phyloP scores from a whole-genome alignment of 2,113 vertebrate genomes.

The Alectura lathami region DNA sequence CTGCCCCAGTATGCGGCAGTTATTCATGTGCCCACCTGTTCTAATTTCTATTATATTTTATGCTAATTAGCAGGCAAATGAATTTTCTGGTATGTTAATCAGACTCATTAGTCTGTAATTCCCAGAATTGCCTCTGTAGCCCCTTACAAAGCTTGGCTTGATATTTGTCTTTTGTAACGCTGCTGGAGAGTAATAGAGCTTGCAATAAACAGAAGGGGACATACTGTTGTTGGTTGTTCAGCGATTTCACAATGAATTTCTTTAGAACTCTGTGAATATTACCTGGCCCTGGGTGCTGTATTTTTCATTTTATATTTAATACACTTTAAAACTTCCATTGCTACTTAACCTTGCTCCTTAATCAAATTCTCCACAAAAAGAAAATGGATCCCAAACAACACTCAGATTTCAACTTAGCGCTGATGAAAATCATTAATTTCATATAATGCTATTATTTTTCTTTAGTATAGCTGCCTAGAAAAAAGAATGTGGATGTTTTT shows the following conservation, averaged over 20 bases:
- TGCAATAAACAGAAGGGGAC: not conserved
- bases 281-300: not conserved
- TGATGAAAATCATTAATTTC: not conserved
- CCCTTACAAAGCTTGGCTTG: slow-evolving; percentile 15
- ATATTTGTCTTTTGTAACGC: slow-evolving; percentile 34
- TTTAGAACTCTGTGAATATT: not conserved
- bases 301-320: not conserved
- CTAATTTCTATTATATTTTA: slow-evolving; percentile 52
- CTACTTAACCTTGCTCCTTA: not conserved
- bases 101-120: slow-evolving; percentile 46
- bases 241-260: not conserved
- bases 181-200: slow-evolving; percentile 32
- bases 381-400: not conserved
- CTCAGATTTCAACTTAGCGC: not conserved
- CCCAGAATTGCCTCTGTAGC: not conserved
- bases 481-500: not conserved
- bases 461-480: not conserved
- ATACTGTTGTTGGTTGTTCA: not conserved
- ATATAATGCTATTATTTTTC: not conserved
- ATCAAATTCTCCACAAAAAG: not conserved
- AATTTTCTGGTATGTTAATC: slow-evolving; percentile 59
- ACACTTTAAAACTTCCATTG: not conserved
- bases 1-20: not conserved
- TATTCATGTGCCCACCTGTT: slow-evolving; percentile 28
- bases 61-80: slow-evolving; percentile 50